Percentiles rank a stretch among this genome's conserved stretches.
Conservation (phyloP, 2,888 invertebrate genomes). For the Orthosia gothica region DNA sequence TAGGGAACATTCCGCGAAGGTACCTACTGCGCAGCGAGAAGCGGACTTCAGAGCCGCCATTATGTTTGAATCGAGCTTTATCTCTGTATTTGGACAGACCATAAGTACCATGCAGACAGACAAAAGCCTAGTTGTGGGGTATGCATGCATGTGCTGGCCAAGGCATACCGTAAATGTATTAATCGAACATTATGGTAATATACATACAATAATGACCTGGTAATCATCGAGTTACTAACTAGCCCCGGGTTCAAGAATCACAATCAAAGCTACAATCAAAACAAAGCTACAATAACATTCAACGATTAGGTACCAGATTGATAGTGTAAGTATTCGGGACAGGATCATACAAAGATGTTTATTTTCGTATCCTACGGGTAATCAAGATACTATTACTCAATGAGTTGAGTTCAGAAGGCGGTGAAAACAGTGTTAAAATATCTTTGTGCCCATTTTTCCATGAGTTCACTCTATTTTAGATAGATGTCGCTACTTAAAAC, state of each 20-base stretch:
- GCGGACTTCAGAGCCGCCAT: too few relatives aligned
- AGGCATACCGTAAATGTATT: not conserved
- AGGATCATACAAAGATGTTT: slow-evolving; percentile 40
- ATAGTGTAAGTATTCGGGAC: slow-evolving; percentile 22
- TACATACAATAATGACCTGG: not conserved
- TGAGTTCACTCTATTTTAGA: slow-evolving; percentile 55
- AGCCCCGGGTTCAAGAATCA: not conserved
- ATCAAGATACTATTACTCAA: slow-evolving; percentile 62
- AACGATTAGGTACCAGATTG: slow-evolving; percentile 13
- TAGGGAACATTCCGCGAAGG: too few relatives aligned
- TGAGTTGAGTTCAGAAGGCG: slow-evolving; percentile 55
- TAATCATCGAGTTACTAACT: not conserved
- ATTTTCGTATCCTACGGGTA: slow-evolving; percentile 53
- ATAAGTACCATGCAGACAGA: too few relatives aligned
- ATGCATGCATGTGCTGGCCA: too few relatives aligned
- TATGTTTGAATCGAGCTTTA: too few relatives aligned
- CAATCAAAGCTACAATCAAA: slow-evolving; percentile 9
- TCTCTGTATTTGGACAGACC: too few relatives aligned
- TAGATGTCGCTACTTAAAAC: slow-evolving; percentile 81
- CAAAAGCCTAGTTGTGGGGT: too few relatives aligned
- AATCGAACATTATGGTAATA: too few relatives aligned
- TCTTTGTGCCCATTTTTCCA: slow-evolving; percentile 69
- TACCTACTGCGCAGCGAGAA: too few relatives aligned
- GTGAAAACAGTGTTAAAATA: slow-evolving; percentile 66
- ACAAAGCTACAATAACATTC: not conserved